phyloP scores from a whole-genome alignment of 2,113 vertebrate genomes.

The Trematomus loennbergii region DNA sequence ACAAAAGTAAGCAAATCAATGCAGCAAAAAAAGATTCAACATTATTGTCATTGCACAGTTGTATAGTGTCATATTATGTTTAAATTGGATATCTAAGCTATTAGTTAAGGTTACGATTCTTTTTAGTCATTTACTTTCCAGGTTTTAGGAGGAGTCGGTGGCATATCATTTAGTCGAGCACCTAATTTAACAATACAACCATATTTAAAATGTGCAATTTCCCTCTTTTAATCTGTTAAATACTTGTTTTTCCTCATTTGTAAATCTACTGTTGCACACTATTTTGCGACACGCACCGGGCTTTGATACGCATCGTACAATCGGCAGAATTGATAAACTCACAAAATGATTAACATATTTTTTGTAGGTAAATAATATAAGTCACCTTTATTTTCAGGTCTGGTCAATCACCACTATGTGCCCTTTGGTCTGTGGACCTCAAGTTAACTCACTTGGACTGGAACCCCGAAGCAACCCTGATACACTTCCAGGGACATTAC shows the following conservation, averaged over 20 bases:
- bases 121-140: background rate
- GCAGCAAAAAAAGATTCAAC: background rate
- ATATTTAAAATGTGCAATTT: too few species aligned
- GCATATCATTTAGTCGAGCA: background rate
- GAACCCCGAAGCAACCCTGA: constrained; percentile 83
- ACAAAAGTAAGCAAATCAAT: constrained; percentile 50
- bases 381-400: constrained; percentile 77
- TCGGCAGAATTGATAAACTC: background rate
- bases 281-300: too few species aligned
- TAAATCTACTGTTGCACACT: background rate
- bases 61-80: background rate
- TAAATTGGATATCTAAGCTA: background rate
- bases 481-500: constrained; percentile 90
- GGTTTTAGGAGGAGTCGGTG: background rate
- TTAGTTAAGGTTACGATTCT: background rate
- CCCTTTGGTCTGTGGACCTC: constrained; percentile 83
- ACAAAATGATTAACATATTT: background rate
- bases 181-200: background rate
- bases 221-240: too few species aligned
- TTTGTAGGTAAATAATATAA: background rate
- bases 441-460: constrained; percentile 88
- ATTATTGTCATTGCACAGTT: background rate
- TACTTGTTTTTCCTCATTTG: background rate
- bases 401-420: constrained; percentile 50
- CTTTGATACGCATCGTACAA: too few species aligned